Evolutionary conservation across 2,113 vertebrate genomes (phyloP), one percentile per base, ranked within the genome.

Genomic region (Melanotaenia duboulayi): DNA sequence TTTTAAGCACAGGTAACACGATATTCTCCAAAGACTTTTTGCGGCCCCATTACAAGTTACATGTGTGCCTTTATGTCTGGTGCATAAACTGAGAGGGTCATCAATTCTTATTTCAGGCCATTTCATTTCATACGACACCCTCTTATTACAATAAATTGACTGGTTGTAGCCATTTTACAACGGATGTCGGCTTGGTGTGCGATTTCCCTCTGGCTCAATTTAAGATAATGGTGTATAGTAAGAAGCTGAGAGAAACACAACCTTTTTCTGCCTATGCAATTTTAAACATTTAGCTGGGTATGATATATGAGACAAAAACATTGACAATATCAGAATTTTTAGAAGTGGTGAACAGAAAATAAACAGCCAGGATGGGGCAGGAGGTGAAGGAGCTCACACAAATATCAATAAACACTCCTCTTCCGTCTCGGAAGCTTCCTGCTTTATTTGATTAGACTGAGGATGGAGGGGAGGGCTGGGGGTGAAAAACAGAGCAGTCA

Each of bases 371-470:
- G 81, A 85, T 74, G 56, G 73, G 86, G 84, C 70, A 55, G 64
- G 78, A 84, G 76, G 82, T 72, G 85, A 76, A 74, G 81, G 76
- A 83, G 87, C 80, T 74, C 92, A 94, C 92, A 76, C 94, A 96
- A 97, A 96, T 93, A 94, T 93, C 94, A 95, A 97, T 96, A 96
- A 97, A 97, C 96, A 95, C 95, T 93, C 95, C 94, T 94, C 96
- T 97, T 97, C 96, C 95, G 96, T 93, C 96, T 96, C 94, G 92
- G 95, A 97, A 97, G 96, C 96, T 95, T 96, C 90, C 94, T 95
- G 92, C 96, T 96, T 94, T 95, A 99, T 99, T 98, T 97, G 96
- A 99, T 98, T 98, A 98, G 95, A 95, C 92, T 91, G 94, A 78
- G 19, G 80, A 85, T 17, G 76, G 82, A 71, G 84, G 81, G 84